Percentiles rank a stretch among this genome's conserved stretches.
phyloP scores from a whole-genome alignment of 23 tunicate species.

The Diplosoma virens region DNA sequence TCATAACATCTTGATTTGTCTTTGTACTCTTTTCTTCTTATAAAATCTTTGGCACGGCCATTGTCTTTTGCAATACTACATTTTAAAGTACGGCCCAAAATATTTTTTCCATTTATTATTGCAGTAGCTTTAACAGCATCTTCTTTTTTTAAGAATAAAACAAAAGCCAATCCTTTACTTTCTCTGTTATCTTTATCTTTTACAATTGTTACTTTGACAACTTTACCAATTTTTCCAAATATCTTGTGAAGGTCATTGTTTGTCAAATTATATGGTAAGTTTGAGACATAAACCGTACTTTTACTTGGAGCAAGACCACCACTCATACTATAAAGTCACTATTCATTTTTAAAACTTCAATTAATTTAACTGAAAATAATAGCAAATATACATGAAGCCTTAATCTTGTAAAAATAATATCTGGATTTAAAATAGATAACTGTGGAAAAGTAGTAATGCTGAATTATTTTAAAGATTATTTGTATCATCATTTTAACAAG shows the following conservation, averaged over 20 bases:
- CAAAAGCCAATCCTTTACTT: conserved; percentile 81
- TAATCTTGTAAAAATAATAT: no score
- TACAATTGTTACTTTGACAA: conserved; percentile 62
- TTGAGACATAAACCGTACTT: conserved; percentile 81
- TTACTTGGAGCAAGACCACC: conserved; percentile 87
- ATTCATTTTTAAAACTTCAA: no score
- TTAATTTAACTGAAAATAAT: no score
- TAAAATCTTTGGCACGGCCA: conserved; percentile 80
- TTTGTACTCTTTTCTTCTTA: conserved; percentile 73
- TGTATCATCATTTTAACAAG: no score
- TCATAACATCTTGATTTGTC: conserved; percentile 82
- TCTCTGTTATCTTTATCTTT: conserved; percentile 53
- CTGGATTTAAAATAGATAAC: no score
- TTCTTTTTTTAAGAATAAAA: conserved; percentile 59
- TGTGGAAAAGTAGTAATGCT: no score
- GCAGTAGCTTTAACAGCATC: conserved; percentile 71
- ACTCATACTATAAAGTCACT: conserved; percentile 36
- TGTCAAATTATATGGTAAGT: conserved; percentile 73
- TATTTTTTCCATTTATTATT: conserved; percentile 58
- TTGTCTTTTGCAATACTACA: conserved; percentile 87
- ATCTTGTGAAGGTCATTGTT: conserved; percentile 79
- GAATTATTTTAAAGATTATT: no score
- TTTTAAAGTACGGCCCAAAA: conserved; percentile 63
- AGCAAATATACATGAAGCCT: no score
- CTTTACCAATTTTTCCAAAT: conserved; percentile 59